Evolutionary conservation across 1,140 invertebrate species (phyloP).

Genomic region (Diabrotica virgifera): DNA sequence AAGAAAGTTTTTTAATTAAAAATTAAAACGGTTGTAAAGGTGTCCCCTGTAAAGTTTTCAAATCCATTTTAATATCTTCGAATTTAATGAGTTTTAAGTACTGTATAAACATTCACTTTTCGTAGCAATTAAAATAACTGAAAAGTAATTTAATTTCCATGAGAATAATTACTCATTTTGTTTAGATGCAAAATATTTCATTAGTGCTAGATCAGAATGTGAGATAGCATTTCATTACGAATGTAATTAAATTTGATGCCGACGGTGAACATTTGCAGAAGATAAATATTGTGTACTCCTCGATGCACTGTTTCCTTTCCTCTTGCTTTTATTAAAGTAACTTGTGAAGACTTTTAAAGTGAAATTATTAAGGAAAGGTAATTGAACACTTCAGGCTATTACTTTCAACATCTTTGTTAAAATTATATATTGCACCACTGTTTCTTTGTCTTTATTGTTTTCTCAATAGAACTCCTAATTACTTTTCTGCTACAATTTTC

Average conservation of each 20-base stretch:
- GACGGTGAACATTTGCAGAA: not conserved
- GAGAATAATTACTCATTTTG: not conserved
- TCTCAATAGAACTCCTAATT: too few relatives aligned
- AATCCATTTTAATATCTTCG: too few relatives aligned
- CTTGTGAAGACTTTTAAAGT: not conserved
- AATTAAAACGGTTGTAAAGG: too few relatives aligned
- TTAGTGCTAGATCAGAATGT: not conserved
- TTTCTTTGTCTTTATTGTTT: too few relatives aligned
- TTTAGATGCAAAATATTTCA: slow-evolving; percentile 3
- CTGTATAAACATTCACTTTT: too few relatives aligned
- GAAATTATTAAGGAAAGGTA: not conserved
- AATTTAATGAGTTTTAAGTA: too few relatives aligned
- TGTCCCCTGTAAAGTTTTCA: too few relatives aligned
- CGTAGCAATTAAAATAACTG: too few relatives aligned
- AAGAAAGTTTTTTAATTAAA: too few relatives aligned
- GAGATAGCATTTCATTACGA: slow-evolving; percentile 1
- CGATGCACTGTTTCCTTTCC: not conserved
- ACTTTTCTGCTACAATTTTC: too few relatives aligned
- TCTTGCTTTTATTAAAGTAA: not conserved
- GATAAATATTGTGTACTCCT: slow-evolving; percentile 3
- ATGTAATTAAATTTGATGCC: not conserved
- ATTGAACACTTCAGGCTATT: not conserved
- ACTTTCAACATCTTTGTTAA: not conserved
- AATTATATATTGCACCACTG: not conserved
- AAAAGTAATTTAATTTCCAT: too few relatives aligned